Conservation (phyloP, 1,140 invertebrate genomes). For the Apis florea region DNA sequence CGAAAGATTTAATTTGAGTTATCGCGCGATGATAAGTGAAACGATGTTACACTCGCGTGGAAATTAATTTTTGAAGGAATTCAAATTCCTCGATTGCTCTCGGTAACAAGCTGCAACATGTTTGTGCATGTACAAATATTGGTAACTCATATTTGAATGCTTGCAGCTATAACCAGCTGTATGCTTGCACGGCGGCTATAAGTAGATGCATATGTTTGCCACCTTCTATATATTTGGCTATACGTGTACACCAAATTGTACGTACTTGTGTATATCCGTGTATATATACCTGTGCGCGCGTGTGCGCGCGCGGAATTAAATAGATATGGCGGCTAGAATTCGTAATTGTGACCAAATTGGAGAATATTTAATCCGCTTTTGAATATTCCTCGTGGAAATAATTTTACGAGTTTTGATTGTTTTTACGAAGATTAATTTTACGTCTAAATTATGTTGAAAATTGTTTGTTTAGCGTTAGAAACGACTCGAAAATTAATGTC, state of each 20-base stretch:
- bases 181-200: constrained; percentile 4
- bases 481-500: no score
- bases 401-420: no score
- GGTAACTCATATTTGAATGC: background rate
- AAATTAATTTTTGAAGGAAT: background rate
- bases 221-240: constrained; percentile 10
- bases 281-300: no score
- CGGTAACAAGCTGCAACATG: constrained; percentile 11
- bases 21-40: background rate
- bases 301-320: background rate
- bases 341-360: background rate
- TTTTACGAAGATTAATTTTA: no score
- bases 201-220: constrained; percentile 21
- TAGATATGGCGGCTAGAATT: background rate
- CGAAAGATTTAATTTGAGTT: background rate
- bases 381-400: no score
- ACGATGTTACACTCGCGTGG: background rate
- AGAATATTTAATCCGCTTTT: background rate
- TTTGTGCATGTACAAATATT: constrained; percentile 19
- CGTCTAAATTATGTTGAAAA: no score
- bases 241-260: background rate
- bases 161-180: background rate
- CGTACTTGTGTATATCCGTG: background rate
- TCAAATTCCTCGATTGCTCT: background rate
- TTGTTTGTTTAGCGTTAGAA: no score